phyloP scores from a whole-genome alignment of 2,888 invertebrate species.

The Hirtodrosophila duncani region DNA sequence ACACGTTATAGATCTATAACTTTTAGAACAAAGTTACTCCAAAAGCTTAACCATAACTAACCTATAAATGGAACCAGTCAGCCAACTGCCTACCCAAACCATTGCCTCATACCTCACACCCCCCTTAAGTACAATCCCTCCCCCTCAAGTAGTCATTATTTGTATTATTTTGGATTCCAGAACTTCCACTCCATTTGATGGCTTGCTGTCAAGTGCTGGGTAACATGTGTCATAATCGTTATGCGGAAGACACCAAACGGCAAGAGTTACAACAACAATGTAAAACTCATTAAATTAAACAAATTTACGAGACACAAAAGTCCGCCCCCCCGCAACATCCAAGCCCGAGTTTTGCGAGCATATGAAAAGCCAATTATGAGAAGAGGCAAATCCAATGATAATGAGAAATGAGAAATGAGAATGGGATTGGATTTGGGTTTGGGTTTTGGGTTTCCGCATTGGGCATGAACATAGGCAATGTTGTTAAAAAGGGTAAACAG shows the following conservation, averaged over 20 bases:
- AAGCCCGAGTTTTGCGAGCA: constrained; percentile 53
- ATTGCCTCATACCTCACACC: too few species aligned
- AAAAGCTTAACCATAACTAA: too few species aligned
- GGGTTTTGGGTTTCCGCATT: too few species aligned
- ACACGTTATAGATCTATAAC: too few species aligned
- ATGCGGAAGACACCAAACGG: constrained; percentile 30
- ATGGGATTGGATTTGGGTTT: too few species aligned
- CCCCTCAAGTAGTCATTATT: neutral
- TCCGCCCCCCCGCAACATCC: constrained; percentile 1
- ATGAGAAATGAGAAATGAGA: too few species aligned
- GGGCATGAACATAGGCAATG: constrained; percentile 2
- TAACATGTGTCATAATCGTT: constrained; percentile 69
- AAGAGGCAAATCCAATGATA: constrained; percentile 27
- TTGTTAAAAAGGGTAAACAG: constrained; percentile 60
- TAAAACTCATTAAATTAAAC: constrained; percentile 70
- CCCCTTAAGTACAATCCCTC: too few species aligned
- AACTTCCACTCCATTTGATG: constrained; percentile 52
- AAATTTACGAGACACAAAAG: constrained; percentile 49
- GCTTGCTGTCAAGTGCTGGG: constrained; percentile 60
- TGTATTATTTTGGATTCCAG: constrained; percentile 10
- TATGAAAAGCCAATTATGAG: constrained; percentile 67
- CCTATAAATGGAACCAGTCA: too few species aligned
- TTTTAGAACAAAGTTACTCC: too few species aligned
- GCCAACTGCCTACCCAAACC: too few species aligned
- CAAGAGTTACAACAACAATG: neutral